A percentile compares a stretch with the other conserved stretches of the same genome.
These are phyloP conservation scores for Zaprionus camerounensis DNA, from an alignment of 1,140 invertebrate species.

Conservation along the genomic window DNA sequence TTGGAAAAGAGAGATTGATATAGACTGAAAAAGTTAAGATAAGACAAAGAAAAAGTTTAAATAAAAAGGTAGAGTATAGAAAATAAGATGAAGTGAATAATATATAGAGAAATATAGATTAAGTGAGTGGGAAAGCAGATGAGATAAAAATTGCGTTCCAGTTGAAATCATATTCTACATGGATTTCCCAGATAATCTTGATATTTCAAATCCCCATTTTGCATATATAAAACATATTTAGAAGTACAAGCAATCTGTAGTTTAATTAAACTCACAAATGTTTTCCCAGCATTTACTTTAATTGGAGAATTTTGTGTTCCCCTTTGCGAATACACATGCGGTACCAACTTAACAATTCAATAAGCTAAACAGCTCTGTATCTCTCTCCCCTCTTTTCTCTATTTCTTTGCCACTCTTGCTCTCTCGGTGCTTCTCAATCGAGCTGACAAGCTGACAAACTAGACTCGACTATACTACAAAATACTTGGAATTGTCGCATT, in stretches of 20 bases:
- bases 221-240: not conserved
- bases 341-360: not conserved
- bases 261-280: not conserved
- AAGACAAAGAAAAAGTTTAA: too few species aligned
- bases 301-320: not conserved
- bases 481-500: slow-evolving; percentile 65
- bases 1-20: too few species aligned
- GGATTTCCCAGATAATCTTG: too few species aligned
- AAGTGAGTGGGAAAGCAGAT: too few species aligned
- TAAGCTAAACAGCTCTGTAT: not conserved
- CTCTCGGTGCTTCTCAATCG: not conserved
- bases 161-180: too few species aligned
- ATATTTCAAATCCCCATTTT: not conserved
- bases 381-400: not conserved
- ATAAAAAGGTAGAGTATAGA: too few species aligned
- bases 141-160: too few species aligned
- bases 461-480: slow-evolving; percentile 21
- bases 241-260: not conserved
- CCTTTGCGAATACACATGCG: too few species aligned
- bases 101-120: too few species aligned
- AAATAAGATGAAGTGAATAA: too few species aligned
- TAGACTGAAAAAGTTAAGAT: too few species aligned
- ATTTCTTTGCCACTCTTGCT: not conserved
- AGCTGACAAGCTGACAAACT: not conserved
- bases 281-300: not conserved